Conservation (phyloP, 2,888 invertebrate genomes). For the Xanthostigma xanthostigma region DNA sequence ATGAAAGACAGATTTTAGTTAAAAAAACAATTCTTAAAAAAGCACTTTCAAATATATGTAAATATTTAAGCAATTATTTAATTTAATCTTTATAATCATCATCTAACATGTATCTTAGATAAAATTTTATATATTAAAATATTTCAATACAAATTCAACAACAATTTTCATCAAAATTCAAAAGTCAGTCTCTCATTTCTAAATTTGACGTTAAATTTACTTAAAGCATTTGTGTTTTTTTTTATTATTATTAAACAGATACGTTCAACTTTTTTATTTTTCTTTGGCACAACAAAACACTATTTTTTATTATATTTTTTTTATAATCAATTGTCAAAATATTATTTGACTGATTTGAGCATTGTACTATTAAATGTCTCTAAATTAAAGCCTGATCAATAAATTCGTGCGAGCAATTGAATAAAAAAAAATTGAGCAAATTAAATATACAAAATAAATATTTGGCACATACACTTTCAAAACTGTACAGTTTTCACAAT, state of each 20-base stretch:
- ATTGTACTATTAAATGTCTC: slow-evolving; percentile 1
- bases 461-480: too few species aligned
- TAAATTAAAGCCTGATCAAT: not conserved
- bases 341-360: not conserved
- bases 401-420: not conserved
- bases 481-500: too few species aligned
- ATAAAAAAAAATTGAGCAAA: not conserved
- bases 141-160: too few species aligned
- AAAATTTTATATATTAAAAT: too few species aligned
- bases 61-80: too few species aligned
- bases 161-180: not conserved
- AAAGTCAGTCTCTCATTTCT: not conserved
- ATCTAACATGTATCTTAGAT: too few species aligned
- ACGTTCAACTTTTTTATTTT: not conserved
- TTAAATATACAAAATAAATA: not conserved
- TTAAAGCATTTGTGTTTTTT: slow-evolving; percentile 1
- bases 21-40: too few species aligned
- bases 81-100: too few species aligned
- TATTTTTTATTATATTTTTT: not conserved
- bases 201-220: not conserved
- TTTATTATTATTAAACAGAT: not conserved
- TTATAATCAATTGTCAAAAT: not conserved
- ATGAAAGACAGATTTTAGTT: too few species aligned
- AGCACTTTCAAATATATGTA: too few species aligned
- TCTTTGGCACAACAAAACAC: slow-evolving; percentile 2